Percentiles rank a stretch among this genome's conserved stretches.
Evolutionary conservation across 2,113 vertebrate species (phyloP).

Genomic region (Ramphastos sulfuratus): DNA sequence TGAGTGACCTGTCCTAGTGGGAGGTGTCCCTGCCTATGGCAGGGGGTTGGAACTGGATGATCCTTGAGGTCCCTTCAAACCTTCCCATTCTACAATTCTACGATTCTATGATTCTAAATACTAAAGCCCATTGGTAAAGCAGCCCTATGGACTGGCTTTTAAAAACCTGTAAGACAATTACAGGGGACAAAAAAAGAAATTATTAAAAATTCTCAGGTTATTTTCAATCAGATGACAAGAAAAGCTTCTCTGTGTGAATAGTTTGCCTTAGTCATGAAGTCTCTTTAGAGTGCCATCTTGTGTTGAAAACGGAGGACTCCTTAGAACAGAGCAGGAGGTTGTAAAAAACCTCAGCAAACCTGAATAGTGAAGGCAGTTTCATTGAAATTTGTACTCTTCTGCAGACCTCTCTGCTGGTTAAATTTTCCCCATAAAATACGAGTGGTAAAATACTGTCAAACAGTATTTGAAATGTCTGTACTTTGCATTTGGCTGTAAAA

Average conservation of each 20-base stretch:
- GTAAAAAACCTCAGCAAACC: background rate
- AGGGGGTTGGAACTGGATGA: too few species aligned
- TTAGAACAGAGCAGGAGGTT: background rate
- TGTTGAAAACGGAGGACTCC: slow-evolving; percentile 22
- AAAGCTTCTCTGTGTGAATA: background rate
- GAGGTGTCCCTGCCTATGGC: too few species aligned
- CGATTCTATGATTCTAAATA: background rate
- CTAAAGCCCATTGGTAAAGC: background rate
- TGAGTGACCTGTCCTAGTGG: too few species aligned
- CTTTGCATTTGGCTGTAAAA: background rate
- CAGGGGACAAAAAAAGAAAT: background rate
- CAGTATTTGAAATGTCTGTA: background rate
- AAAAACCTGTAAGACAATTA: background rate
- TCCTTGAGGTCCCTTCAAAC: too few species aligned
- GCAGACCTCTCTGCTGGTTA: background rate
- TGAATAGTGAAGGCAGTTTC: background rate
- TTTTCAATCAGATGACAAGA: background rate
- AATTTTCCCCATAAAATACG: background rate
- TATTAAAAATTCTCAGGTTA: background rate
- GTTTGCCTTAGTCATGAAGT: background rate
- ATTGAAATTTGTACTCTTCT: background rate
- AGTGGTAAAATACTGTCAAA: background rate
- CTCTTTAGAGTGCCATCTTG: slow-evolving; percentile 44
- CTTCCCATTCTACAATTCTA: too few species aligned
- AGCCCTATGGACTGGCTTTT: background rate